Percentiles rank a stretch among this genome's conserved stretches.
These are phyloP conservation scores for Eira barbara DNA, from an alignment of 2,113 vertebrate genomes.

Conservation along the genomic window DNA sequence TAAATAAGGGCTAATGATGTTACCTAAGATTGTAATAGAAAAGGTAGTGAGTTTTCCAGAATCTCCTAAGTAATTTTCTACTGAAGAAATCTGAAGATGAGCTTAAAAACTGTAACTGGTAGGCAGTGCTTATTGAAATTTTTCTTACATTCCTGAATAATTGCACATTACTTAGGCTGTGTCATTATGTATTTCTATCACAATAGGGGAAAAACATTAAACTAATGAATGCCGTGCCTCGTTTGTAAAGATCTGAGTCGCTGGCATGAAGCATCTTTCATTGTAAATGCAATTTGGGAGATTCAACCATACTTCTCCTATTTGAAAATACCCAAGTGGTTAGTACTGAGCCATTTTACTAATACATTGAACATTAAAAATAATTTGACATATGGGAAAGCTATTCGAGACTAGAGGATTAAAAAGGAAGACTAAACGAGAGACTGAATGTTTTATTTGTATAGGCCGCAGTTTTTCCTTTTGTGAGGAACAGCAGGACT, in stretches of 20 bases:
- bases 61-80: constrained; percentile 42
- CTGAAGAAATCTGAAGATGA: constrained; percentile 27
- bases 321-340: constrained; percentile 58
- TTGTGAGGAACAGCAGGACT: not conserved
- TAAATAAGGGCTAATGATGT: constrained; percentile 15
- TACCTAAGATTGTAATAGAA: not conserved
- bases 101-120: constrained; percentile 22
- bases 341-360: constrained; percentile 60
- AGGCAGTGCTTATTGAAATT: constrained; percentile 24
- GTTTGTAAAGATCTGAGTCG: constrained; percentile 71
- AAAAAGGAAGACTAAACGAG: constrained; percentile 50
- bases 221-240: constrained; percentile 69
- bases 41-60: constrained; percentile 37
- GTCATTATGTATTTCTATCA: constrained; percentile 71
- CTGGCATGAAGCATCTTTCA: constrained; percentile 38
- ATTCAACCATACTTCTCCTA: constrained; percentile 20
- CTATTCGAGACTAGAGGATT: constrained; percentile 55
- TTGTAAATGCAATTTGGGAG: constrained; percentile 60
- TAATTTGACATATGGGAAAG: constrained; percentile 54
- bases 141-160: constrained; percentile 57
- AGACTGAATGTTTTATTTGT: not conserved
- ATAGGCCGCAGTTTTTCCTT: not conserved
- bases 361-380: constrained; percentile 69
- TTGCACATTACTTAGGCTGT: constrained; percentile 54
- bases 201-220: constrained; percentile 43